These are phyloP conservation scores for Pachyramphus minor DNA, from an alignment of 2,113 vertebrate genomes.

Conservation along the genomic window DNA sequence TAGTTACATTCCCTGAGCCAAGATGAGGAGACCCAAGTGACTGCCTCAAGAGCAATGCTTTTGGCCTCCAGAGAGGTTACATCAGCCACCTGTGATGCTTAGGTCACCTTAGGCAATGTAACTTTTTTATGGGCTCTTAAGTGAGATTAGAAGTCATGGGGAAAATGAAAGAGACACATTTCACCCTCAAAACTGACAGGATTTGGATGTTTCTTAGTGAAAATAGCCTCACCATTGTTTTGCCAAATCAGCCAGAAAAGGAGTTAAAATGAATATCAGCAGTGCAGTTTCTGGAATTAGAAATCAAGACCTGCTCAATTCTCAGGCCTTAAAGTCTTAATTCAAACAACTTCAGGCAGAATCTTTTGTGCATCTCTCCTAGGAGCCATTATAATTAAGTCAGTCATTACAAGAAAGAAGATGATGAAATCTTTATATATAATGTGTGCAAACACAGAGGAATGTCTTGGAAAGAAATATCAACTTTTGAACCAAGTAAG, in stretches of 20 bases:
- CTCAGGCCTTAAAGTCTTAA: neutral
- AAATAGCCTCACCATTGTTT: neutral
- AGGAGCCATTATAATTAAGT: neutral
- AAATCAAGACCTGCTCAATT: neutral
- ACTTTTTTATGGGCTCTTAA: neutral
- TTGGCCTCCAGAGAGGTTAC: neutral
- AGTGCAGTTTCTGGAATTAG: neutral
- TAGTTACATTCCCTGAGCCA: accelerated
- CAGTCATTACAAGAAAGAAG: neutral
- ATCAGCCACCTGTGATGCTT: neutral
- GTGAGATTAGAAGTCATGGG: neutral
- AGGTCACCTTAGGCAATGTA: neutral
- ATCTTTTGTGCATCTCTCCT: neutral
- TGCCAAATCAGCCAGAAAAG: neutral
- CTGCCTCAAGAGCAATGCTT: neutral
- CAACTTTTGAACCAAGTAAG: neutral
- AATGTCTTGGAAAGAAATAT: neutral
- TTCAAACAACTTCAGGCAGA: neutral
- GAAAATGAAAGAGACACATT: neutral
- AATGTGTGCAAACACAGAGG: neutral
- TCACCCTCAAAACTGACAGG: neutral
- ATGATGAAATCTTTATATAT: neutral
- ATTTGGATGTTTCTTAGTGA: neutral
- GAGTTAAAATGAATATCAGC: neutral
- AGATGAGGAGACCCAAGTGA: neutral